These are phyloP conservation scores for Polyommatus iphigenia DNA, from an alignment of 2,888 invertebrate species.

Conservation along the genomic window DNA sequence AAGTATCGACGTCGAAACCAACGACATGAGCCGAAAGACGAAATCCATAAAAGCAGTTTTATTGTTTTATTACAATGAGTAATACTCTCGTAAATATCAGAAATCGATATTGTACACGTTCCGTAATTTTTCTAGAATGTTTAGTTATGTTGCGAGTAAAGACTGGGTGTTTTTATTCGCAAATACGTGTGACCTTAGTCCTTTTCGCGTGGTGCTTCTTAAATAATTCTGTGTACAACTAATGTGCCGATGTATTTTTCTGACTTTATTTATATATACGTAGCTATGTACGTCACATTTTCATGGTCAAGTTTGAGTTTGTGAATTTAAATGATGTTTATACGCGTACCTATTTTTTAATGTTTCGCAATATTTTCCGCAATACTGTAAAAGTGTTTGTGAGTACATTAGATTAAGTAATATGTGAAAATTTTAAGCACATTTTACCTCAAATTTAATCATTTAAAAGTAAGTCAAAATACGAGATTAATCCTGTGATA, in stretches of 20 bases:
- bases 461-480: neutral
- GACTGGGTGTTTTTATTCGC: constrained; percentile 47
- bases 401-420: neutral
- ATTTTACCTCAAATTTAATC: neutral
- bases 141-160: constrained; percentile 37
- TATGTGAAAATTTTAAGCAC: neutral
- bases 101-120: constrained; percentile 27
- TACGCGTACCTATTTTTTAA: constrained; percentile 4
- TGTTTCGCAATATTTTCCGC: constrained; percentile 4
- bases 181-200: constrained; percentile 54
- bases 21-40: neutral
- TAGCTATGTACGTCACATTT: constrained; percentile 36
- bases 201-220: constrained; percentile 59
- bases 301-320: constrained; percentile 36
- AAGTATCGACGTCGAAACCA: neutral
- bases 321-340: constrained; percentile 30
- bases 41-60: neutral
- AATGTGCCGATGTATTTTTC: constrained; percentile 40
- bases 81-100: neutral
- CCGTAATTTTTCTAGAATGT: constrained; percentile 48
- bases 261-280: constrained; percentile 38
- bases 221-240: constrained; percentile 56
- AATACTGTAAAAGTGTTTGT: neutral
- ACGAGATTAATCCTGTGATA: neutral
- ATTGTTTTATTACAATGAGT: constrained; percentile 7